phyloP scores from a whole-genome alignment of 2,888 invertebrate species.

The Heliconius sara region DNA sequence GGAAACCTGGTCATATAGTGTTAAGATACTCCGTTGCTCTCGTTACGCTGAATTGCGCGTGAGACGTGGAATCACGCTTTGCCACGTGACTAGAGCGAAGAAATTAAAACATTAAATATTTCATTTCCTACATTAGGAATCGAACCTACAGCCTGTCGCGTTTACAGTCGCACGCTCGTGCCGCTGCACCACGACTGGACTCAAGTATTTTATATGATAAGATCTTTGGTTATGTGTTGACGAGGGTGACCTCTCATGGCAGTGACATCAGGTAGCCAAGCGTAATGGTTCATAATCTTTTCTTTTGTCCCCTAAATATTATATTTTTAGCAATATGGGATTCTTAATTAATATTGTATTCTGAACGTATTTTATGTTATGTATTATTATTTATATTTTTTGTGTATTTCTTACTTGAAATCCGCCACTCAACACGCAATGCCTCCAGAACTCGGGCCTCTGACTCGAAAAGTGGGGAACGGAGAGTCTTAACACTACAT shows the following conservation, averaged over 20 bases:
- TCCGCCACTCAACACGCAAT: too few relatives aligned
- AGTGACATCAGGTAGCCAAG: slow-evolving; percentile 21
- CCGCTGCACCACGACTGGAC: neutral
- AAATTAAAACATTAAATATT: too few relatives aligned
- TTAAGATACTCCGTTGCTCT: too few relatives aligned
- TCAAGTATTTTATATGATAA: slow-evolving; percentile 4
- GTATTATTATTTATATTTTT: too few relatives aligned
- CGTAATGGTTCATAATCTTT: slow-evolving; percentile 7
- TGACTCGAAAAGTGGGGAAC: too few relatives aligned
- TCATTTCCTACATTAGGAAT: neutral
- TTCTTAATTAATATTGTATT: neutral
- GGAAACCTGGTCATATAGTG: too few relatives aligned
- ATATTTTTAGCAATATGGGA: neutral
- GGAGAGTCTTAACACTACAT: too few relatives aligned
- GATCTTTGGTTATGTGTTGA: neutral
- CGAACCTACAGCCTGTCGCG: neutral
- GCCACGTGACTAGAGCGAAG: too few relatives aligned
- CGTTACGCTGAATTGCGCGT: too few relatives aligned
- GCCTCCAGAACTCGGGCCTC: too few relatives aligned
- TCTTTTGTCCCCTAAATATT: slow-evolving; percentile 1
- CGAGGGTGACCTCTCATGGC: slow-evolving; percentile 7
- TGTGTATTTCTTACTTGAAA: too few relatives aligned
- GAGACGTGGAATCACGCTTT: too few relatives aligned
- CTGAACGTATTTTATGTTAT: neutral
- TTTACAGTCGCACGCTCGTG: neutral